These are phyloP conservation scores for Tragulus kanchil DNA, from an alignment of 2,113 vertebrate species.

Conservation along the genomic window DNA sequence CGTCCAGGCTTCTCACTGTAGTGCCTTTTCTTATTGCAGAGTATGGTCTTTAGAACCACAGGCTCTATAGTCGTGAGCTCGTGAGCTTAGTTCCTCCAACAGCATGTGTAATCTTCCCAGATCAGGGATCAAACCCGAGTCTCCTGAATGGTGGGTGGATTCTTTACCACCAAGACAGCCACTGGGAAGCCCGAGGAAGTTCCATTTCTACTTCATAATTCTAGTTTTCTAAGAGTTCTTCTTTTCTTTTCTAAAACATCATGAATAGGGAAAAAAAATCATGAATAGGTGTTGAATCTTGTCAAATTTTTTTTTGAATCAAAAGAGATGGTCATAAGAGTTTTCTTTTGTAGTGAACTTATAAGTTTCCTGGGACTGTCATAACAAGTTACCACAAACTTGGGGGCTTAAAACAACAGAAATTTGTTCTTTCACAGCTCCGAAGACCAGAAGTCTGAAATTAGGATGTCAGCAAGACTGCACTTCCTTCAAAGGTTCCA, in stretches of 20 bases:
- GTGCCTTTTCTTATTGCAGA: neutral
- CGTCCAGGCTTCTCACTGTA: neutral
- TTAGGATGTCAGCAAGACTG: neutral
- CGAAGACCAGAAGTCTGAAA: neutral
- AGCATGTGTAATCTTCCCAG: neutral
- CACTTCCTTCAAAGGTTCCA: neutral
- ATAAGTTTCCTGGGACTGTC: neutral
- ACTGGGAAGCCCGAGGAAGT: neutral
- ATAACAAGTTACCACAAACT: neutral
- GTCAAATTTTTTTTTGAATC: neutral
- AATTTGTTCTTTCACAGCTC: neutral
- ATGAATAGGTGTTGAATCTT: conserved; percentile 5
- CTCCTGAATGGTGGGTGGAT: neutral
- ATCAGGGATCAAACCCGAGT: neutral
- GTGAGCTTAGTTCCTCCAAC: neutral
- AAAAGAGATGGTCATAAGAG: neutral
- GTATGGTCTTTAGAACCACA: neutral
- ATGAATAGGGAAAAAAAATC: neutral
- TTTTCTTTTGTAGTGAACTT: neutral
- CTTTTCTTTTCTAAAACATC: neutral
- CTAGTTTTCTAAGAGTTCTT: neutral
- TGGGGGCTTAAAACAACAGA: neutral
- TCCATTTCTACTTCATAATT: neutral
- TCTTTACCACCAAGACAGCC: neutral
- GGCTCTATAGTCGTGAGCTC: neutral